Percentiles rank a stretch among this genome's conserved stretches.
Evolutionary conservation across 92 coral and sea anemone species (phyloP).

Genomic region (Pocillopora meandrina): DNA sequence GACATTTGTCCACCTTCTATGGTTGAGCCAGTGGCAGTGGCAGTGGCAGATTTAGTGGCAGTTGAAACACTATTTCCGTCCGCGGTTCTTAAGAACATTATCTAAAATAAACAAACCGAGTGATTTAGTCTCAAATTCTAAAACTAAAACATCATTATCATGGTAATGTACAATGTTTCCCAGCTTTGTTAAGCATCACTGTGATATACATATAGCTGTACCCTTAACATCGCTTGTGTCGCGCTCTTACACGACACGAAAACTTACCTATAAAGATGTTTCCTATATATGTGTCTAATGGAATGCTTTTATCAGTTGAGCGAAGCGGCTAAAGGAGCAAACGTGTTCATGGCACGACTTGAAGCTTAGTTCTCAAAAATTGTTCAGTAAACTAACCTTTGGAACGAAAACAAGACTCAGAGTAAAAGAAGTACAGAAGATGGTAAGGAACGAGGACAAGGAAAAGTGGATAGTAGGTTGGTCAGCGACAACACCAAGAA

Average conservation of each 20-base stretch:
- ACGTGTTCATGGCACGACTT: too few relatives aligned
- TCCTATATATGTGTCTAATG: too few relatives aligned
- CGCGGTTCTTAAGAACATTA: conserved; percentile 47
- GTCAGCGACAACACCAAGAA: conserved; percentile 48
- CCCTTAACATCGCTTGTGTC: too few relatives aligned
- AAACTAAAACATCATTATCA: too few relatives aligned
- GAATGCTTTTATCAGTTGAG: too few relatives aligned
- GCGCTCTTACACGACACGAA: too few relatives aligned
- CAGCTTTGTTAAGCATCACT: too few relatives aligned
- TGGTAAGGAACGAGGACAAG: conserved; percentile 55
- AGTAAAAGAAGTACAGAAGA: conserved; percentile 65
- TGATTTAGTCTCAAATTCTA: too few relatives aligned
- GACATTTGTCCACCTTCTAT: background rate
- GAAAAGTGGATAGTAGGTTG: conserved; percentile 61
- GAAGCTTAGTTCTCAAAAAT: background rate
- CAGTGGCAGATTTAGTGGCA: background rate
- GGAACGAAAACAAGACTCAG: conserved; percentile 66
- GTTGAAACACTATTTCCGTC: conserved; percentile 63
- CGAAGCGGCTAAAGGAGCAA: too few relatives aligned
- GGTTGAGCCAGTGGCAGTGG: background rate
- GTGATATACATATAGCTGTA: too few relatives aligned
- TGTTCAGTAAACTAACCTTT: conserved; percentile 40
- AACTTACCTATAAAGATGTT: too few relatives aligned
- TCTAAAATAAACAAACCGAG: conserved; percentile 8
- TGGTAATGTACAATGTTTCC: too few relatives aligned